These are phyloP conservation scores for Lasius platythorax DNA, from an alignment of 2,888 invertebrate genomes.

Conservation along the genomic window DNA sequence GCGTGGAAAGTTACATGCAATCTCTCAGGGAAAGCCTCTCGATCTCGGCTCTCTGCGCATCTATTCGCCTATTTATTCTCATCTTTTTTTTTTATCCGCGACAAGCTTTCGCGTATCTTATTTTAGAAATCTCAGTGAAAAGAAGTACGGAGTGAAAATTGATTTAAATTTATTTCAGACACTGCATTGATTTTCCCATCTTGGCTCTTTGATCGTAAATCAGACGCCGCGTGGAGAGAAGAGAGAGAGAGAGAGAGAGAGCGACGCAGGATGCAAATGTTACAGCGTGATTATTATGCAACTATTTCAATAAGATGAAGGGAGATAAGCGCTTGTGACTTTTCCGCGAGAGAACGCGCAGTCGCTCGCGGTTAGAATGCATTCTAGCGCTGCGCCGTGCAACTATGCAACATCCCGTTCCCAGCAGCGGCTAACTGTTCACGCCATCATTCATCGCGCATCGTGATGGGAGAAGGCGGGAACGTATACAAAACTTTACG, in stretches of 20 bases:
- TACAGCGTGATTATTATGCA: conserved; percentile 23
- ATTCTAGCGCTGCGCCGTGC: conserved; percentile 54
- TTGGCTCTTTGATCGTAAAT: background rate
- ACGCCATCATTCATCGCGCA: conserved; percentile 48
- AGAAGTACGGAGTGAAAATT: background rate
- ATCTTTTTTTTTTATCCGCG: background rate
- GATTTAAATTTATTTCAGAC: background rate
- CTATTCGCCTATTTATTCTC: conserved; percentile 16
- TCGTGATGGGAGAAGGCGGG: conserved; percentile 27
- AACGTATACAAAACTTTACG: conserved; percentile 22
- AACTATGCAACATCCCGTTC: conserved; percentile 58
- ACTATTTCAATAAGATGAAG: conserved; percentile 43
- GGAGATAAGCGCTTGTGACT: conserved; percentile 41
- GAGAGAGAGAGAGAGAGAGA: background rate
- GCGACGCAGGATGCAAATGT: conserved; percentile 18
- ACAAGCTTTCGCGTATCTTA: background rate
- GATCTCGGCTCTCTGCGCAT: conserved; percentile 19
- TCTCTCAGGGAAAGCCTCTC: conserved; percentile 26
- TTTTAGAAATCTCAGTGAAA: background rate
- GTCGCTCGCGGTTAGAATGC: conserved; percentile 47
- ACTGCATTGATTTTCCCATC: background rate
- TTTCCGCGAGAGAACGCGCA: conserved; percentile 45
- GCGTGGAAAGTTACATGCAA: conserved; percentile 53
- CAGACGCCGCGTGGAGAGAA: background rate
- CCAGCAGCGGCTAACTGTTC: conserved; percentile 58